Percentiles rank a stretch among this genome's conserved stretches.
Evolutionary conservation across 2,888 invertebrate genomes (phyloP).

Genomic region (Eurytoma californica): DNA sequence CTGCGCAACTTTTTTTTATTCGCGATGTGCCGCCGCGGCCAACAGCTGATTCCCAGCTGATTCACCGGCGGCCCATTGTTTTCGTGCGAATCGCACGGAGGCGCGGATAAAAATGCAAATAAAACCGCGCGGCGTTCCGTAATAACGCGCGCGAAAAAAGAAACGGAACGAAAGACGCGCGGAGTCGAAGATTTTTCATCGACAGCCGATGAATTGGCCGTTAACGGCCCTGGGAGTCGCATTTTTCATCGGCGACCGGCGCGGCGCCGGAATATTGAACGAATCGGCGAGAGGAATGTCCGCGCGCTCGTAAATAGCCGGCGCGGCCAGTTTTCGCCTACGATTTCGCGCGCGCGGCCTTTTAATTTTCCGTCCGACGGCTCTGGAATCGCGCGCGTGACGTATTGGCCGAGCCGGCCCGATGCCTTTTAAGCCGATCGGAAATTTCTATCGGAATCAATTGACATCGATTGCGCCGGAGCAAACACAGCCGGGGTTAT

Average conservation of each 20-base stretch:
- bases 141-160: too few species aligned
- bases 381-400: neutral
- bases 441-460: conserved; percentile 34
- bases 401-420: neutral
- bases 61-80: conserved; percentile 7
- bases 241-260: neutral
- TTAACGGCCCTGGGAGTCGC: neutral
- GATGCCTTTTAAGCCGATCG: conserved; percentile 3
- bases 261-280: neutral
- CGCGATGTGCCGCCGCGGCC: neutral
- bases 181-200: too few species aligned
- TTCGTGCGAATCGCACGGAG: neutral
- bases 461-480: neutral
- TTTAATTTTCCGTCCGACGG: conserved; percentile 10
- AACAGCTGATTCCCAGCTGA: conserved; percentile 15
- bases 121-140: neutral
- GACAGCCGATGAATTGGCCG: neutral
- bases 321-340: too few species aligned
- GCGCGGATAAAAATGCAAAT: neutral
- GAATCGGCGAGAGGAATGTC: neutral
- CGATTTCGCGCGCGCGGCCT: neutral
- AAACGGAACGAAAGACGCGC: neutral
- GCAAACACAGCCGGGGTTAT: neutral
- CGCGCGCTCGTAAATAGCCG: neutral
- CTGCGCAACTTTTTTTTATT: neutral